Evolutionary conservation across 2,797 vertebrate genomes (phyloP).

Genomic region (Myioborus miniatus): DNA sequence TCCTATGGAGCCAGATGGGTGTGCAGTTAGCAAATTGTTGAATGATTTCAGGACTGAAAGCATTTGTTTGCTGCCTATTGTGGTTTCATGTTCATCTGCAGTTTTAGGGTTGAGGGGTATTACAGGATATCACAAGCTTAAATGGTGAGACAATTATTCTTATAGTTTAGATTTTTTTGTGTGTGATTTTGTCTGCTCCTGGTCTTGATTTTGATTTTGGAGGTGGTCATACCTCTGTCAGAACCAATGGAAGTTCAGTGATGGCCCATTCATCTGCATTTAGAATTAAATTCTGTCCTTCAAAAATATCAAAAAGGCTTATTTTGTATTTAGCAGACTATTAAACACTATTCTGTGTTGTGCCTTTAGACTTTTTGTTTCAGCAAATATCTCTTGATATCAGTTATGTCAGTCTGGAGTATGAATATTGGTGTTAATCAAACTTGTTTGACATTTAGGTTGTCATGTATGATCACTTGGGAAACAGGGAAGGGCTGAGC

Average conservation of each 20-base stretch:
- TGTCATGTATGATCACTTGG: neutral
- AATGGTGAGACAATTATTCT: neutral
- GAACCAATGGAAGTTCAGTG: neutral
- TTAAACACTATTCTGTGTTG: neutral
- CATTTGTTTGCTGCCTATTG: neutral
- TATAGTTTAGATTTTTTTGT: neutral
- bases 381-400: neutral
- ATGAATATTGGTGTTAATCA: neutral
- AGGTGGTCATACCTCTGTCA: neutral
- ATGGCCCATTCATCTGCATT: neutral
- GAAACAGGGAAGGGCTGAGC: neutral
- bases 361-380: neutral
- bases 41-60: neutral
- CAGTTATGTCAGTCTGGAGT: neutral
- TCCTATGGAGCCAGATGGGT: constrained; percentile 45
- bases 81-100: neutral
- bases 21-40: constrained; percentile 41
- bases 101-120: neutral
- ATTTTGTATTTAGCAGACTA: neutral
- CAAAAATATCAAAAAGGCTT: neutral
- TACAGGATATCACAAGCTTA: neutral
- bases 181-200: neutral
- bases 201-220: neutral
- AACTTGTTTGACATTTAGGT: rapidly evolving
- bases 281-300: neutral